Base-by-base conservation (phyloP, 2,113 vertebrate genomes). In the Equus przewalskii region DNA sequence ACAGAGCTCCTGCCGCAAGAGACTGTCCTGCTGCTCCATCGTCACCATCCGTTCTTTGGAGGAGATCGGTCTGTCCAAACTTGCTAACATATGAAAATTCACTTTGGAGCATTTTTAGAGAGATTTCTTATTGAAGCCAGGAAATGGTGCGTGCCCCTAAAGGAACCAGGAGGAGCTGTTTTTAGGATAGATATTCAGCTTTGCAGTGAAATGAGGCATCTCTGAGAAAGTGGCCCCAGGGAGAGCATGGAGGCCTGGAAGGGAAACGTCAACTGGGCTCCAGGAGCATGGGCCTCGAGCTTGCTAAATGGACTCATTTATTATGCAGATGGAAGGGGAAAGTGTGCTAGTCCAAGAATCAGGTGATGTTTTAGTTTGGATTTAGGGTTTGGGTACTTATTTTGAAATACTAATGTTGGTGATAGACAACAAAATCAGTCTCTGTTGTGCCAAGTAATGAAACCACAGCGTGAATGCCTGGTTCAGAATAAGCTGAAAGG, bases 351-450 rank as follows among this genome's bases (percentile, higher is more conserved):
- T 81, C 78, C n/a, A 30, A 72, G 89, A 76, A 12, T 82, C 49
- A 89, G 65, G 72, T 60, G 22, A 82, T 95, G 22, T 76, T 89
- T 82, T 56, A 65, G 62, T 65, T 86, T 93, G 62, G 49, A 70
- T 62, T 95, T 88, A 91, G 64, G 13, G 41, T 83, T 44, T 95
- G 26, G 67, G 28, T 78, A 64, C 36, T 86, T 65, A 73, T 15
- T 80, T 94, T 93, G 69, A 94, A 88, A 86, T 64, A 65, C 5
- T 64, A 62, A 49, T 64, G 67, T 86, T 64, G n/a, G 26, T 93
- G 13, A 65, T 58, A 54, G 14, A 85, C 54, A 75, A 6, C 58
- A 94, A 22, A 80, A 72, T 70, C 51, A 65, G 28, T 36, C 18
- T 79, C 75, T 49, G 33, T 65, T 46, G 14, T 87, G 26, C 70